These are phyloP conservation scores for Lasioglossum oenotherae DNA, from an alignment of 2,888 invertebrate species.

Conservation along the genomic window DNA sequence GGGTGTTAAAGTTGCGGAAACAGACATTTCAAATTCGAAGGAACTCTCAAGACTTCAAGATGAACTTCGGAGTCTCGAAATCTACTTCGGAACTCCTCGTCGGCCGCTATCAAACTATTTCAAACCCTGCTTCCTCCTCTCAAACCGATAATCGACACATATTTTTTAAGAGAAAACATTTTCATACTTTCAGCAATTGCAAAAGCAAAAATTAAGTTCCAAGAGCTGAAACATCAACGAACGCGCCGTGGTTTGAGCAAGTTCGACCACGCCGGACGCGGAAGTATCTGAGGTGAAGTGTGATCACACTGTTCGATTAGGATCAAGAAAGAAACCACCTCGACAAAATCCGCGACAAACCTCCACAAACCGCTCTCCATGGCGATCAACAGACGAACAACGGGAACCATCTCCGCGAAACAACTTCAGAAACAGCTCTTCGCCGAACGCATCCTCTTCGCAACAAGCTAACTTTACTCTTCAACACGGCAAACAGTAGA, in stretches of 20 bases:
- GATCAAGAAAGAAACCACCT: neutral
- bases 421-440: constrained; percentile 27
- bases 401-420: constrained; percentile 42
- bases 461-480: neutral
- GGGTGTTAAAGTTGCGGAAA: neutral
- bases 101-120: neutral
- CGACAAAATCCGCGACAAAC: constrained; percentile 48
- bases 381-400: constrained; percentile 46
- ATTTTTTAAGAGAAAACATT: neutral
- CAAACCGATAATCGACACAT: neutral
- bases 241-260: neutral
- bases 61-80: too few relatives aligned
- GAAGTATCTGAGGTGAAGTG: neutral
- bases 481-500: neutral
- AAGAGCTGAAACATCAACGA: neutral
- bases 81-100: neutral
- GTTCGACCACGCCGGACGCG: neutral
- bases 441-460: constrained; percentile 9
- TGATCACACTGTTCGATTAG: neutral
- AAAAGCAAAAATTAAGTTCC: neutral
- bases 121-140: neutral
- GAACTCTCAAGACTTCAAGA: neutral
- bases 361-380: constrained; percentile 50
- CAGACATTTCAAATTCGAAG: neutral
- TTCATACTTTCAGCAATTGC: neutral